Base-by-base conservation (phyloP, 1,140 invertebrate species). In the Lepidurus packardi region DNA sequence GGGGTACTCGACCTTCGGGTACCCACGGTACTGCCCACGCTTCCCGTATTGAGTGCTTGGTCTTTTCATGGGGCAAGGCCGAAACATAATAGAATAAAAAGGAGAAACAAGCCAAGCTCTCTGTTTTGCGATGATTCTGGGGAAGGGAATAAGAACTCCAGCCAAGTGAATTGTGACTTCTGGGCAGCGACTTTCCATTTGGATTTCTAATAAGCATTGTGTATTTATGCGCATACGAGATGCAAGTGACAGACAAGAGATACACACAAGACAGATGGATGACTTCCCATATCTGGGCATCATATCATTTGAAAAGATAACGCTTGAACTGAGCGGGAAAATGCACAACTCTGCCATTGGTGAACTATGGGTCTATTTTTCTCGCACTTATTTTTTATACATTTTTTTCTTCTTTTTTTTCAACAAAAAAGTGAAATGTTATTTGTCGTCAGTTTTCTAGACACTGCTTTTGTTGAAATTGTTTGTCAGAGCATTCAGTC, bases 221-320 rank as follows among this genome's bases (percentile, higher is more conserved):
- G 53, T 65, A 65, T 65, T 65, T 65, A 65, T 65, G 53, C 53
- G 53, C 53, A 65, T 65, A 65, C 53, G 53, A 65, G 53, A 65
- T 65, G 53, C 53, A 65, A 65, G 53, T 65, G 53, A 65, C 53
- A 65, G 53, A 65, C 21, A n/a, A 34, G 53, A 21, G 53, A 65
- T 13, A 65, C 53, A 65, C 21, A 65, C 53, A 65, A 65, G 53
- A 65, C 53, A 65, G 53, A 65, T 65, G 53, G 53, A 13, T 65
- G 53, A 65, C 53, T 65, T 65, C 53, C 53, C 53, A 65, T 65
- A 65, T 65, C 53, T n/a, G 53, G 16, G 13, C 8, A 65, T 21
- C 53, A 7, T 21, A 65, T 65, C 53, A n/a, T 65, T 65, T 13
- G 13, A 65, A 65, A 65, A 65, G 53, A 21, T 21, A 65, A 21